Base-by-base conservation (phyloP, 2,797 vertebrate genomes). In the Gambelia wislizenii region DNA sequence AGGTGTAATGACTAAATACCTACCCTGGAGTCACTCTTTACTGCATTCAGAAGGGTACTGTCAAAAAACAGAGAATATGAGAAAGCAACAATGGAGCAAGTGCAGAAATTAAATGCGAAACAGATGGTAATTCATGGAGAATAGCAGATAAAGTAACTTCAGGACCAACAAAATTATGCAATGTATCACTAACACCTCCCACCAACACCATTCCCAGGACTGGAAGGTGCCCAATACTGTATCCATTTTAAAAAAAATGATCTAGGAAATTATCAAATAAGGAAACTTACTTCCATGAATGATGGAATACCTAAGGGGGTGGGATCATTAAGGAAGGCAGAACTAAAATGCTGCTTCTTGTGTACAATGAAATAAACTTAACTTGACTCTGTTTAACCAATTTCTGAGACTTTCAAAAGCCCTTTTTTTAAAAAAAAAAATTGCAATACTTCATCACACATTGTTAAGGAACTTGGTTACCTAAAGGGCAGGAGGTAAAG, bases 381-480 rank as follows among this genome's bases (percentile, higher is more conserved):
- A 94, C 61, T 87, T 83, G 49, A 75, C 94, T 88, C 93, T 83
- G 84, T 88, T 44, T 76, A 89, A 79, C 88, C 84, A 84, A 81
- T 94, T 95, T 94, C 90, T 95, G 92, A 95, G 93, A 94, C 88
- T 93, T 96, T 96, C 91, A 94, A 94, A 83, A 95, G 83, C 85
- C 89, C 92, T 96, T 95, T 96, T n/a, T n/a, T n/a, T n/a, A n/a
- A n/a, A n/a, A 22, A 59, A 59, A 59, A 20, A 20, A 18, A 13
- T 13, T 54, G 30, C 93, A 94, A 89, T 93, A 91, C 91, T 95
- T 95, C 94, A 95, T 89, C 84, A 93, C 89, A 87, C 87, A 86
- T 90, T 93, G 89, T 96, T 95, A 95, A 94, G 91, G 84, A 95
- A 93, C 95, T 95, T 92, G 94, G 93, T 94, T 95, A 92, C 92